Evolutionary conservation across 2,888 invertebrate species (phyloP).

Genomic region (Operophtera brumata): DNA sequence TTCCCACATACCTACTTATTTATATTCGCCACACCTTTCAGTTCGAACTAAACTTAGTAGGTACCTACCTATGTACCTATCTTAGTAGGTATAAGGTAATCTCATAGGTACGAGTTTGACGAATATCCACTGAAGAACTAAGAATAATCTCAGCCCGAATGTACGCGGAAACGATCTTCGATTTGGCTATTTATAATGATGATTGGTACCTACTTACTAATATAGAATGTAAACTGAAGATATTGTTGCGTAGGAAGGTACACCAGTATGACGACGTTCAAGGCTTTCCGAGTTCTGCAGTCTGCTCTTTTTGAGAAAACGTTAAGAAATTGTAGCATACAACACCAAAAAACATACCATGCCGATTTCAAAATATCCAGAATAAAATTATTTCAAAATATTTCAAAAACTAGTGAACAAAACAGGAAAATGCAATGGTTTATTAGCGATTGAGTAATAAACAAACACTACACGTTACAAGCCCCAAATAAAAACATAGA

Average conservation of each 20-base stretch:
- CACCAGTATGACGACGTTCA: slow-evolving; percentile 46
- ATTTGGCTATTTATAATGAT: slow-evolving; percentile 69
- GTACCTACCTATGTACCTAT: too few relatives aligned
- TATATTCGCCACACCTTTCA: slow-evolving; percentile 4
- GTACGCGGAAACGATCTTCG: slow-evolving; percentile 41
- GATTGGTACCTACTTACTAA: slow-evolving; percentile 35
- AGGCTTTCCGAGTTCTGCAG: slow-evolving; percentile 33
- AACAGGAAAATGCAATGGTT: not conserved
- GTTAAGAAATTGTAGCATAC: too few relatives aligned
- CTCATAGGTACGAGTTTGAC: not conserved
- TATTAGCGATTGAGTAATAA: not conserved
- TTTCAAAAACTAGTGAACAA: not conserved
- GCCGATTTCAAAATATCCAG: not conserved
- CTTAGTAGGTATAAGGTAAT: too few relatives aligned
- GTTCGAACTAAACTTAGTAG: not conserved
- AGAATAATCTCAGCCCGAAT: slow-evolving; percentile 42
- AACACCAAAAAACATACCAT: not conserved
- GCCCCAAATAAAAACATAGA: not conserved
- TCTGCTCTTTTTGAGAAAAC: too few relatives aligned
- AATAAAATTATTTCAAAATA: not conserved
- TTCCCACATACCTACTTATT: slow-evolving; percentile 34
- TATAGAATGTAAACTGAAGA: slow-evolving; percentile 42
- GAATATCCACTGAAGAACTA: slow-evolving; percentile 11
- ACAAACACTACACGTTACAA: too few relatives aligned
- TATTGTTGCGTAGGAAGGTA: not conserved